These are phyloP conservation scores for Lethrus apterus DNA, from an alignment of 1,140 invertebrate genomes.

Conservation along the genomic window DNA sequence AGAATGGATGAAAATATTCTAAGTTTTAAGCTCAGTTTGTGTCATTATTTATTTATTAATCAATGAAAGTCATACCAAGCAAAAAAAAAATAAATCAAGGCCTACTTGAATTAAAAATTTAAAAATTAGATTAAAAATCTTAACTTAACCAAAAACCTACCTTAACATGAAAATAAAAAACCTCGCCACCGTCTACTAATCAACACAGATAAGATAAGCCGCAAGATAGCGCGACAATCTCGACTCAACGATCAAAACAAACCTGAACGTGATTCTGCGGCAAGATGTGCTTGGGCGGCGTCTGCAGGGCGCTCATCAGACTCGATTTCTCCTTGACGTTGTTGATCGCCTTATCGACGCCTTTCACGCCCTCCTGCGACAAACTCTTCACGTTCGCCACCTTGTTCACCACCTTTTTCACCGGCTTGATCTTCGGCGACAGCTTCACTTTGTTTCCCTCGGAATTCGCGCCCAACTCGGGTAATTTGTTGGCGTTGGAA, in stretches of 20 bases:
- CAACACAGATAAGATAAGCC: too few relatives aligned
- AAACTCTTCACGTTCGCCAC: not conserved
- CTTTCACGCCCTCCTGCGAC: constrained; percentile 14
- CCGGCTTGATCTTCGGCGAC: constrained; percentile 36
- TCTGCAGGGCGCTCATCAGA: constrained; percentile 17
- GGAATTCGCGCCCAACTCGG: not conserved
- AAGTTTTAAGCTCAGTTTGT: too few relatives aligned
- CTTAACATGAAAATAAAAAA: too few relatives aligned
- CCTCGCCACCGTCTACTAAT: too few relatives aligned
- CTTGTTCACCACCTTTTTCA: constrained; percentile 14
- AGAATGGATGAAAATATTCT: too few relatives aligned
- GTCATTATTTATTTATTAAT: too few relatives aligned
- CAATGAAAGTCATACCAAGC: too few relatives aligned
- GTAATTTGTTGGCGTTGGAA: not conserved
- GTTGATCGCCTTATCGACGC: constrained; percentile 15
- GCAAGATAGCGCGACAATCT: too few relatives aligned
- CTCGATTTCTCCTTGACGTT: constrained; percentile 19
- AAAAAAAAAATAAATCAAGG: too few relatives aligned
- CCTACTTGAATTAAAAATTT: too few relatives aligned
- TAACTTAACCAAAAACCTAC: too few relatives aligned
- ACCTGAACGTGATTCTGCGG: constrained; percentile 26
- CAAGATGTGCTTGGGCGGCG: constrained; percentile 22
- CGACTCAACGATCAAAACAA: not conserved
- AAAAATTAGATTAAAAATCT: too few relatives aligned
- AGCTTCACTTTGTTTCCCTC: constrained; percentile 32